phyloP scores from a whole-genome alignment of 2,797 vertebrate species.

The Crocodylus rhombifer region DNA sequence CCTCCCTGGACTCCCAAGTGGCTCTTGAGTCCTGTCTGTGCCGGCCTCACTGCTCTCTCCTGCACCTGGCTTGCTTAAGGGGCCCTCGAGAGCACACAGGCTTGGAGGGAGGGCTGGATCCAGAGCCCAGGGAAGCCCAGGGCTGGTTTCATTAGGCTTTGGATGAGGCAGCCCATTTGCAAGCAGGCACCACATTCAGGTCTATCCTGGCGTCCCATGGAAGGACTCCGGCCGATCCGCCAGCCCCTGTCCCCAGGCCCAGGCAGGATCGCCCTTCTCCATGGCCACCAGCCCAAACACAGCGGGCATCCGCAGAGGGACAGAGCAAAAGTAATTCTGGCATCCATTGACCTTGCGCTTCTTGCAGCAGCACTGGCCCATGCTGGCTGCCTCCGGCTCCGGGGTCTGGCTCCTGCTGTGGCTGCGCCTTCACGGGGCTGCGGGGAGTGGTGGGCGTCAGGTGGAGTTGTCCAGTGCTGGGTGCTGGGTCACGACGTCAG shows the following conservation, averaged over 20 bases:
- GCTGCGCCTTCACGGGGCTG: fast-evolving
- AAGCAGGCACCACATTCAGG: neutral
- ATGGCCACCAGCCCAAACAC: no score
- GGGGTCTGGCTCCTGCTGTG: neutral
- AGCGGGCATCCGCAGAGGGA: no score
- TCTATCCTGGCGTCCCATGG: fast-evolving
- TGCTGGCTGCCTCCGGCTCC: neutral
- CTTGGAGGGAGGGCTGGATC: neutral
- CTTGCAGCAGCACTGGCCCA: constrained; percentile 77
- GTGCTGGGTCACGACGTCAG: neutral
- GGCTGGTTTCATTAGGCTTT: neutral
- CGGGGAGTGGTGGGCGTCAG: neutral
- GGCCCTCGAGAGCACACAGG: no score
- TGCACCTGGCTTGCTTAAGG: no score
- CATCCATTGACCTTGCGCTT: constrained; percentile 64
- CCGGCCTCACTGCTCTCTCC: no score
- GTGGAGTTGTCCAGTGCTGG: neutral
- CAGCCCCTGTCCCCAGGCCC: no score
- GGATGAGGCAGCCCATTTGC: neutral
- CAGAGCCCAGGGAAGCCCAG: neutral
- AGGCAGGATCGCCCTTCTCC: no score
- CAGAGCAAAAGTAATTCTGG: neutral
- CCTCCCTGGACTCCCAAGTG: neutral
- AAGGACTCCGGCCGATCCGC: no score
- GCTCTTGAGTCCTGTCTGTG: neutral